These are phyloP conservation scores for Bombus superbus DNA, from an alignment of 1,140 invertebrate genomes.

Conservation along the genomic window DNA sequence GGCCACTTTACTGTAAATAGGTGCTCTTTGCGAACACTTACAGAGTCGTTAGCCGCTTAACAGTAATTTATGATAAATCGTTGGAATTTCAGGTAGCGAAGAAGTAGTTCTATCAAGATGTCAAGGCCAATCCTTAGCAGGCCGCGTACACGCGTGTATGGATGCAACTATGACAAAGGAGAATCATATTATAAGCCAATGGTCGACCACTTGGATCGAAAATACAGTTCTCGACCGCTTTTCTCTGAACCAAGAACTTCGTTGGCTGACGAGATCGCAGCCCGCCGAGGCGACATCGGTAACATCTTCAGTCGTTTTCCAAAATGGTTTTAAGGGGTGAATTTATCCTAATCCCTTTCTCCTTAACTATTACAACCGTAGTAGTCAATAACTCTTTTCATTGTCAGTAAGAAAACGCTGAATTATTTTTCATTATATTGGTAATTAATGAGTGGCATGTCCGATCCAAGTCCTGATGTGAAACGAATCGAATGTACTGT, in stretches of 20 bases:
- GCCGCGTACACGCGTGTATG: slow-evolving; percentile 89
- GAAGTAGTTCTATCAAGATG: slow-evolving; percentile 66
- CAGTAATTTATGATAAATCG: not conserved
- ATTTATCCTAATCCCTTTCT: slow-evolving; percentile 51
- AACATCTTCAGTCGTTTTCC: slow-evolving; percentile 83
- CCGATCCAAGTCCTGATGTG: slow-evolving; percentile 30
- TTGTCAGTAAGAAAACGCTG: slow-evolving; percentile 20
- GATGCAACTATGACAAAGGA: slow-evolving; percentile 91
- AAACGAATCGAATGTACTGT: slow-evolving; percentile 39
- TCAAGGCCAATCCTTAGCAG: slow-evolving; percentile 83
- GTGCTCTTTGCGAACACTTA: not conserved
- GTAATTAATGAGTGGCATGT: slow-evolving; percentile 39
- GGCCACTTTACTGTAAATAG: not conserved
- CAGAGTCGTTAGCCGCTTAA: not conserved
- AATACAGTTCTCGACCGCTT: slow-evolving; percentile 84
- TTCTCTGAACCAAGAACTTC: slow-evolving; percentile 81
- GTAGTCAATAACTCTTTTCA: slow-evolving; percentile 49
- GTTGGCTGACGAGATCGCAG: slow-evolving; percentile 81
- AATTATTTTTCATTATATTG: slow-evolving; percentile 13
- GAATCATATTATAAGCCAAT: slow-evolving; percentile 90
- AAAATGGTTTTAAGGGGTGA: slow-evolving; percentile 81
- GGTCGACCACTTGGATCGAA: slow-evolving; percentile 88
- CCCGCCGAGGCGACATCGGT: slow-evolving; percentile 82
- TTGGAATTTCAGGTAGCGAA: slow-evolving; percentile 53
- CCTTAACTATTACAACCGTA: slow-evolving; percentile 25